Evolutionary conservation across 53 echinoderm and acorn worm genomes (phyloP), one percentile per base, ranked within the genome.

Genomic region (Henricia sp.): DNA sequence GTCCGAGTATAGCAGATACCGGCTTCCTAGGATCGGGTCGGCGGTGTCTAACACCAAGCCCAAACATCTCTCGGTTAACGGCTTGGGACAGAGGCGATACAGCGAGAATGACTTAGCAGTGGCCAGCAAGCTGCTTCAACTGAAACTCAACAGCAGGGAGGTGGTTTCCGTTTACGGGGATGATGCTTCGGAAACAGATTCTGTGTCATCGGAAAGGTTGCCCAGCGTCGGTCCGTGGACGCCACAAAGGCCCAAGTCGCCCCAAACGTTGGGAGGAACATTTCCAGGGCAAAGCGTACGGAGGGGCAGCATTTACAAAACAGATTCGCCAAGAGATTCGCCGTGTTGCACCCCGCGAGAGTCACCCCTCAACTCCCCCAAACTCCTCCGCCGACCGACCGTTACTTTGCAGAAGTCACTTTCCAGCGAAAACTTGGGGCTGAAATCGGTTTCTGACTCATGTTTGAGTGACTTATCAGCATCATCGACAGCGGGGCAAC

Each of bases 1-100:
- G 64, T 80, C 80, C 9, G 80, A 80, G 43, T 80, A 80, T 64
- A 80, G 80, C 57, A 43, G 80, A 43, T 62, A 80, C 50, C 80
- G 80, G 44, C 80, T 80, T 62, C 80, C 80, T 6, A 44, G 80
- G 65, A 62, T 80, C 63, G 29, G 48, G 33, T 70, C 70, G 11
- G 70, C 46, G 17, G 70, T 43, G 4, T 23, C 70, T 10, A 27
- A 25, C 28, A 4, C 11, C 48, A 42, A 16, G 70, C 70, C 43
- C 9, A 34, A 28, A 12, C 30, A 6, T 37, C 37, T 73, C 6
- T 29, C 14, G 17, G 80, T 21, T 46, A 80, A 48, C 21, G 80
- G 80, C 0, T 62, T 64, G 0, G 80, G 80, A 32, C 65, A 62
- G 39, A 42, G 80, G 12, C 27, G 80, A 35, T 80, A 63, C 50